A percentile compares a stretch with the other conserved stretches of the same genome.
Conservation (phyloP, 1,140 invertebrate species). For the Drosophila kurseongensis region DNA sequence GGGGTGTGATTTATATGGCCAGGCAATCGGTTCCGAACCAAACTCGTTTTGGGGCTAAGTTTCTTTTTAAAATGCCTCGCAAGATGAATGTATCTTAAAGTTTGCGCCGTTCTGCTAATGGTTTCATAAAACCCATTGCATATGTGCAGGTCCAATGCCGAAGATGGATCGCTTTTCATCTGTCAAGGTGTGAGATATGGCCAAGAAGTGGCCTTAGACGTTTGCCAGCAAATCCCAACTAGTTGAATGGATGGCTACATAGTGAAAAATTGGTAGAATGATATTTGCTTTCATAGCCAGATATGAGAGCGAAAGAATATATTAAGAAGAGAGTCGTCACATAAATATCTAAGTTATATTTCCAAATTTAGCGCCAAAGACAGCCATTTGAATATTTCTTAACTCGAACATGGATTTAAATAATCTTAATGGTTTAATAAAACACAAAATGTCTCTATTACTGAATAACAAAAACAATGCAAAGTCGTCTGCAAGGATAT, state of each 20-base stretch:
- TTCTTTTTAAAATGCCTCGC: slow-evolving; percentile 37
- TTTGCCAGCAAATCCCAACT: slow-evolving; percentile 5
- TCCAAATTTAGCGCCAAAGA: too few species aligned
- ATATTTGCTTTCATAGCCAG: not conserved
- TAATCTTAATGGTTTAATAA: too few species aligned
- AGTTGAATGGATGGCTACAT: slow-evolving; percentile 13
- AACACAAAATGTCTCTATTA: too few species aligned
- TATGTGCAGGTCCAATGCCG: slow-evolving; percentile 33
- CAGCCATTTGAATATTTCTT: too few species aligned
- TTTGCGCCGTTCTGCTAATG: slow-evolving; percentile 49
- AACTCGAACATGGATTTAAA: too few species aligned
- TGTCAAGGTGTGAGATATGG: slow-evolving; percentile 53
- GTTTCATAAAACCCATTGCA: slow-evolving; percentile 48
- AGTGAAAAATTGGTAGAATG: not conserved
- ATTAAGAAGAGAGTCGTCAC: not conserved
- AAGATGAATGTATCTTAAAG: slow-evolving; percentile 61
- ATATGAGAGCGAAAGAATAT: not conserved
- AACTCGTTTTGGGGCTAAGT: slow-evolving; percentile 14
- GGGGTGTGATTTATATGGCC: slow-evolving; percentile 46
- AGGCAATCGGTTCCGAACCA: slow-evolving; percentile 13
- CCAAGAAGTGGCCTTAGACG: slow-evolving; percentile 17
- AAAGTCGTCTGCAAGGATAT: not conserved
- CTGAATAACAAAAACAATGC: not conserved
- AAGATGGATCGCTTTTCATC: slow-evolving; percentile 56
- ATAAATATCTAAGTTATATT: not conserved